Evolutionary conservation across 2,888 invertebrate genomes (phyloP).

Genomic region (Thecocarcelia acutangulata): DNA sequence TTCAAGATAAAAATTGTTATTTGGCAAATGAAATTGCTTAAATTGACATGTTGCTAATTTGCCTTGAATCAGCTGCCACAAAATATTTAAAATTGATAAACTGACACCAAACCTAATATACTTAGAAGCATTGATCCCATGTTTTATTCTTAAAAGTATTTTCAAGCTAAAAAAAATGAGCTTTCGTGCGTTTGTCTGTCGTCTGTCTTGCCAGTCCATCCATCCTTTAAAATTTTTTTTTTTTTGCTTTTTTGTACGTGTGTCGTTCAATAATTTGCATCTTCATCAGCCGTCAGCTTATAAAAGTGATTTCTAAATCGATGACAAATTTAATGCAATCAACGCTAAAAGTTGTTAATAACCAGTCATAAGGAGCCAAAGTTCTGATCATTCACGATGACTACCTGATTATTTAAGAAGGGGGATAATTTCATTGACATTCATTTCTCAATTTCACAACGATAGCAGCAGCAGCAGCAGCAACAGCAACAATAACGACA

Average conservation of each 20-base stretch:
- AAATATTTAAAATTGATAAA: conserved; percentile 65
- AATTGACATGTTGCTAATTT: conserved; percentile 69
- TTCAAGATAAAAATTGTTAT: conserved; percentile 56
- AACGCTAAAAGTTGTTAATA: conserved; percentile 70
- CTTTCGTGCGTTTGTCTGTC: not conserved
- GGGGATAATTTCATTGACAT: conserved; percentile 57
- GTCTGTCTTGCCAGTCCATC: not conserved
- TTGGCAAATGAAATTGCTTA: conserved; percentile 56
- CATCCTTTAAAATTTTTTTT: too few relatives aligned
- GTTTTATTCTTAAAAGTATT: conserved; percentile 25
- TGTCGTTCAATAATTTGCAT: conserved; percentile 63
- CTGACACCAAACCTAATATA: conserved; percentile 66
- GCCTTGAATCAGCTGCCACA: conserved; percentile 66
- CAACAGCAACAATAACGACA: not conserved
- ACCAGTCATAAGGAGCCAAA: conserved; percentile 70
- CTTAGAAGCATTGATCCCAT: conserved; percentile 62
- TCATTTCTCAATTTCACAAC: conserved; percentile 47
- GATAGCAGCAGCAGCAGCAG: conserved; percentile 10
- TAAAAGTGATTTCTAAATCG: conserved; percentile 69
- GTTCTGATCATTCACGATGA: conserved; percentile 69
- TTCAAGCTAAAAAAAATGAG: conserved; percentile 15
- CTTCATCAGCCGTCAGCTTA: conserved; percentile 70
- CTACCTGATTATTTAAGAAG: conserved; percentile 64
- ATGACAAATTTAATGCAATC: conserved; percentile 71
- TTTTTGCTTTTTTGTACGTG: conserved; percentile 33